A percentile compares a stretch with the other conserved stretches of the same genome.
phyloP scores from a whole-genome alignment of 2,888 invertebrate genomes.

The Morpho achilles region DNA sequence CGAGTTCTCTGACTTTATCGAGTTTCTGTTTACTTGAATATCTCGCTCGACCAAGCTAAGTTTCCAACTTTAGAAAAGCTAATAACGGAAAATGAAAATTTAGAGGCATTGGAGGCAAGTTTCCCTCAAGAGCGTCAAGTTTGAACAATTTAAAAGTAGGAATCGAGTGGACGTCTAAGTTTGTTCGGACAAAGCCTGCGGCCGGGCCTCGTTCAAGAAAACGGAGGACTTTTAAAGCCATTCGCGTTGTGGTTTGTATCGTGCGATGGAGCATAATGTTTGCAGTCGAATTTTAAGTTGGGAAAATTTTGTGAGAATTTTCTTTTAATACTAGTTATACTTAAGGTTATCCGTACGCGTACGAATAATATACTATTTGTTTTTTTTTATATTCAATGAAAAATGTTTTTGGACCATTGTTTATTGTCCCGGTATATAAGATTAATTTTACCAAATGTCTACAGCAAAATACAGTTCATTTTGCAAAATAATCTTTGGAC shows the following conservation, averaged over 20 bases:
- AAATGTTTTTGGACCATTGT: no score
- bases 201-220: constrained; percentile 27
- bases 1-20: no score
- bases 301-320: not conserved
- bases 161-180: constrained; percentile 43
- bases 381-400: no score
- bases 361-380: no score
- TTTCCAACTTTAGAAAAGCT: constrained; percentile 25
- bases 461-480: no score
- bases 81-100: constrained; percentile 34
- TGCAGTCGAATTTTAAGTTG: constrained; percentile 11
- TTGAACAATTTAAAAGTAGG: constrained; percentile 45
- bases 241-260: constrained; percentile 29
- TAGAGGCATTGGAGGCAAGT: constrained; percentile 28
- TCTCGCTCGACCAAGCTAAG: constrained; percentile 4
- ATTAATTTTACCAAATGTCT: no score
- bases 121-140: constrained; percentile 30
- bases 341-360: no score
- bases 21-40: not conserved
- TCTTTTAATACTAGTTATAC: not conserved
- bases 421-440: no score
- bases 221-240: constrained; percentile 29
- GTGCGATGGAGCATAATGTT: constrained; percentile 22
- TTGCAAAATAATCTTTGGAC: no score
- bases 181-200: constrained; percentile 39